A percentile compares a stretch with the other conserved stretches of the same genome.
These are phyloP conservation scores for Porites rus DNA, from an alignment of 92 coral and sea anemone genomes.

Conservation along the genomic window DNA sequence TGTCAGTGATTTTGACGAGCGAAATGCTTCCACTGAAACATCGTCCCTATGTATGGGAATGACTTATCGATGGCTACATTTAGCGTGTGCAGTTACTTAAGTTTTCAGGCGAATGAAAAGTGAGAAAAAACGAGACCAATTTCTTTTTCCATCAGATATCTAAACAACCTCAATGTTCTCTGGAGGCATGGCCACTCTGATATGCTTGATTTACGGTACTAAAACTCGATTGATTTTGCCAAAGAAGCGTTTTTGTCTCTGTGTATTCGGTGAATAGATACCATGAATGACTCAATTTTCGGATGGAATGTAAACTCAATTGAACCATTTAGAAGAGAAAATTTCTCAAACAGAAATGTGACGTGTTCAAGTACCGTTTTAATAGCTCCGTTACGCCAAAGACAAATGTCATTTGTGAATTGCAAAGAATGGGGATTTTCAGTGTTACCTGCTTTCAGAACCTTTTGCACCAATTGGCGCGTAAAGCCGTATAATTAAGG, in stretches of 20 bases:
- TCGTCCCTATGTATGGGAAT: conserved; percentile 21
- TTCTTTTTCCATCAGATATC: neutral
- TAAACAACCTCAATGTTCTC: no score
- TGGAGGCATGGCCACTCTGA: no score
- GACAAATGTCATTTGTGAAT: neutral
- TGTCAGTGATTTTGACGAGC: conserved; percentile 41
- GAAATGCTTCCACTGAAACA: conserved; percentile 24
- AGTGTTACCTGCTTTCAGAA: no score
- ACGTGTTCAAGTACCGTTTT: neutral
- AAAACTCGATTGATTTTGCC: neutral
- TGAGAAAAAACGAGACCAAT: no score
- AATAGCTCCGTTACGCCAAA: neutral
- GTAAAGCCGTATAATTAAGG: no score
- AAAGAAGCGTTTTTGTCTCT: no score
- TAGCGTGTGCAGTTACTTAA: neutral
- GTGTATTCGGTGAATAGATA: no score
- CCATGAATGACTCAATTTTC: neutral
- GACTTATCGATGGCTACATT: neutral
- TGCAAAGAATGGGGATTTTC: neutral
- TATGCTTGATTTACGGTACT: no score
- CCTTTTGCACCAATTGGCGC: no score
- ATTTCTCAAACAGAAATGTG: neutral
- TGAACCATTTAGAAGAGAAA: neutral
- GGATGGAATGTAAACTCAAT: neutral
- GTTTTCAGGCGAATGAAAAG: neutral